These are phyloP conservation scores for Unio delphinus DNA, from an alignment of 2,888 invertebrate species.

Conservation along the genomic window DNA sequence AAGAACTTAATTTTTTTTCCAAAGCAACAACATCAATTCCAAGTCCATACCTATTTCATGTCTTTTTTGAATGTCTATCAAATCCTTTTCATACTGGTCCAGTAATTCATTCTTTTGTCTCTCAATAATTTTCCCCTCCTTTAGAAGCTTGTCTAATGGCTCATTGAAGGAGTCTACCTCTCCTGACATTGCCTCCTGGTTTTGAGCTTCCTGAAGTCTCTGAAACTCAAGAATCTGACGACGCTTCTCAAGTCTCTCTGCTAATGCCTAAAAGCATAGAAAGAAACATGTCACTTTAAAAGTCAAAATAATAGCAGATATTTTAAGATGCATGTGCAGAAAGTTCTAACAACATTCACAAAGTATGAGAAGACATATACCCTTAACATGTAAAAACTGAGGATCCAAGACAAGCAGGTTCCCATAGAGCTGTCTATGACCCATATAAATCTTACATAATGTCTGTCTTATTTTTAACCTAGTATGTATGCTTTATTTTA, in stretches of 20 bases:
- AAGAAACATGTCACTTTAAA: background rate
- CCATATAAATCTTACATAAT: no score
- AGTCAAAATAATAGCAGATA: background rate
- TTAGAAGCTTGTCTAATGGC: conserved; percentile 42
- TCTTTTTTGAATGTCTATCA: conserved; percentile 41
- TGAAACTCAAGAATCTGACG: conserved; percentile 57
- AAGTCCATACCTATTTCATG: conserved; percentile 39
- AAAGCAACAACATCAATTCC: no score
- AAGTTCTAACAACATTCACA: background rate
- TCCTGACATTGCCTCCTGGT: conserved; percentile 30
- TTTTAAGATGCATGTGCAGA: background rate
- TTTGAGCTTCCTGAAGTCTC: conserved; percentile 48
- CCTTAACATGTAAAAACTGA: no score
- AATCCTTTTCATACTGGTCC: conserved; percentile 50
- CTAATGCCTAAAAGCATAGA: conserved; percentile 48
- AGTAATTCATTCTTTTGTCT: conserved; percentile 60
- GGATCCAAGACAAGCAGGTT: no score
- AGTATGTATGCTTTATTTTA: background rate
- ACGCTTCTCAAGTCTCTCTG: conserved; percentile 61
- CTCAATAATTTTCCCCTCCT: conserved; percentile 52
- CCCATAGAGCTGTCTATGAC: no score
- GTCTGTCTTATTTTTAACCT: background rate
- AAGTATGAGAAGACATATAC: background rate
- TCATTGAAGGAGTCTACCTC: conserved; percentile 44
- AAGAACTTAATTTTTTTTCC: no score